phyloP scores from a whole-genome alignment of 2,888 invertebrate species.

The Drosophila rellima region DNA sequence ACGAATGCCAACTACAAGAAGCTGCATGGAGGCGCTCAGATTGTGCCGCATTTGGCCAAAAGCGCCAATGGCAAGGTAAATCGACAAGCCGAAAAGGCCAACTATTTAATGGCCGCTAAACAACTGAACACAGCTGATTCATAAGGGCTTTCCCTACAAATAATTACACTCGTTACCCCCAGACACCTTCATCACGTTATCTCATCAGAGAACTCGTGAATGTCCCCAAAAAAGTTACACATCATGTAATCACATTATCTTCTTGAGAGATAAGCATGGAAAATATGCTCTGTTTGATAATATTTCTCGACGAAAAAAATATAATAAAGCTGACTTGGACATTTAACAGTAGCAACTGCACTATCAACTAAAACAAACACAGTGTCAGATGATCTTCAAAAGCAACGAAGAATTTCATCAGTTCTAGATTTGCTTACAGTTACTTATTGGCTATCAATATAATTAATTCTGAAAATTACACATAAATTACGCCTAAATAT shows the following conservation, averaged over 20 bases:
- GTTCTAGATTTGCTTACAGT: not conserved
- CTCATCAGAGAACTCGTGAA: constrained; percentile 4
- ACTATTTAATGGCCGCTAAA: constrained; percentile 34
- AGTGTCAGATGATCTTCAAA: not conserved
- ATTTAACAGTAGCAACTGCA: not conserved
- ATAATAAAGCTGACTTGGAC: constrained; percentile 8
- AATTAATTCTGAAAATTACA: not conserved
- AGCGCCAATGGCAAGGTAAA: constrained; percentile 78
- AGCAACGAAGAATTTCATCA: not conserved
- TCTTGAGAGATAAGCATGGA: constrained; percentile 8
- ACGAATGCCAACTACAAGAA: constrained; percentile 63
- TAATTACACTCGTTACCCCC: not conserved
- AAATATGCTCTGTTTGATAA: constrained; percentile 5
- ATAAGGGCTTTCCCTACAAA: not conserved
- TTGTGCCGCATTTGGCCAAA: constrained; percentile 71
- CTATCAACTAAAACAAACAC: not conserved
- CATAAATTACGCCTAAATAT: too few species aligned
- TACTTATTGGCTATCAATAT: too few species aligned
- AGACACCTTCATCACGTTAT: not conserved
- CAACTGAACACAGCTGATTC: not conserved
- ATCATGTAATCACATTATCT: not conserved
- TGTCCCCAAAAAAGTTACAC: constrained; percentile 1
- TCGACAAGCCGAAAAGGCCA: constrained; percentile 57
- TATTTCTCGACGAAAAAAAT: not conserved
- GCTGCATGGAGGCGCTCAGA: constrained; percentile 72